phyloP scores from a whole-genome alignment of 2,113 vertebrate genomes.

The Glareola pratincola region DNA sequence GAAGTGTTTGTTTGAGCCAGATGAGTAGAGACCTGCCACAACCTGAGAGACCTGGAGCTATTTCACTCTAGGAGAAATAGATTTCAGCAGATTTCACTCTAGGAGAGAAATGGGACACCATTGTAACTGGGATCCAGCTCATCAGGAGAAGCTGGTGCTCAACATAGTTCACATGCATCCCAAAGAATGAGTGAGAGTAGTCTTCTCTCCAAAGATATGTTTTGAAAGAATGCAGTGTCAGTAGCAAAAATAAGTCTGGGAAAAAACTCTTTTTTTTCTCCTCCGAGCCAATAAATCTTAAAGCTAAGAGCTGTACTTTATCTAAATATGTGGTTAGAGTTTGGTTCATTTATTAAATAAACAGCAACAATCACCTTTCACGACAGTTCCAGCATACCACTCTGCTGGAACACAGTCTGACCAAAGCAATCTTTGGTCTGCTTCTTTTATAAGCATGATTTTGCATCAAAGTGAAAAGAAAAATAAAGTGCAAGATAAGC shows the following conservation, averaged over 20 bases:
- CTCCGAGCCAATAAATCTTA: neutral
- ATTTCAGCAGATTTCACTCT: neutral
- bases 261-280: neutral
- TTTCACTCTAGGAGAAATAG: neutral
- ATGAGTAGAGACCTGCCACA: neutral
- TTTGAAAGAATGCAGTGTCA: neutral
- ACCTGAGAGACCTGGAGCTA: neutral
- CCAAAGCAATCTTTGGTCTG: neutral
- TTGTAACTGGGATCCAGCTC: neutral
- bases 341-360: constrained; percentile 5
- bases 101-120: neutral
- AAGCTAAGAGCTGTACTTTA: neutral
- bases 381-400: neutral
- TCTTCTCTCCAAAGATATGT: neutral
- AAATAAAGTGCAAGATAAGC: neutral
- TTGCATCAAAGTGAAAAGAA: neutral
- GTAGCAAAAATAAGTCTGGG: neutral
- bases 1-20: neutral
- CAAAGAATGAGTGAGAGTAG: neutral
- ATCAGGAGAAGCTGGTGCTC: neutral
- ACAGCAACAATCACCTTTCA: neutral
- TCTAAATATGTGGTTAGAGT: neutral
- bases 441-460: neutral
- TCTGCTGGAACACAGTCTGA: neutral
- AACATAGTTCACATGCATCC: neutral